Evolutionary conservation across 2,797 vertebrate genomes (phyloP).

Genomic region (Clarias platycephalus): DNA sequence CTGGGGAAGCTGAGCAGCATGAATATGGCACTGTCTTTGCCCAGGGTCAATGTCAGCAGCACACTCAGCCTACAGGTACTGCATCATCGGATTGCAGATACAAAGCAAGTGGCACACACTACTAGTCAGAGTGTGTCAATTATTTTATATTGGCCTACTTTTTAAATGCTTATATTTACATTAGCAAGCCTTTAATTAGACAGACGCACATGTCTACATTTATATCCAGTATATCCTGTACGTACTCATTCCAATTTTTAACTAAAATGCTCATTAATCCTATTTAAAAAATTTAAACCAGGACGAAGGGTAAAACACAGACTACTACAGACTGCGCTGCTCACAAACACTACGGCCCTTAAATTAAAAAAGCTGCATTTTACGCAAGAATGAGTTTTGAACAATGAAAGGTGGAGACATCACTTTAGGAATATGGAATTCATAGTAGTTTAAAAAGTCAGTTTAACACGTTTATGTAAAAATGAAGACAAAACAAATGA

Average conservation of each 20-base stretch:
- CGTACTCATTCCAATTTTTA: neutral
- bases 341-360: neutral
- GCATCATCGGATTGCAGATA: neutral
- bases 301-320: neutral
- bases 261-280: no score
- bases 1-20: constrained; percentile 58
- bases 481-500: no score
- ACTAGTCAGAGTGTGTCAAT: neutral
- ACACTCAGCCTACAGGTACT: constrained; percentile 68
- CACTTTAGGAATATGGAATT: neutral
- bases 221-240: no score
- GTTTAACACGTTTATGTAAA: neutral
- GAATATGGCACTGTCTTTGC: constrained; percentile 67
- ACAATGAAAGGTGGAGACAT: neutral
- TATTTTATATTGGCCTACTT: neutral
- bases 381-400: neutral
- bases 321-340: neutral
- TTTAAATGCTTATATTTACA: neutral
- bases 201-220: neutral
- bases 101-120: neutral
- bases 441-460: neutral
- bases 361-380: neutral
- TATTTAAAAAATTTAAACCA: neutral
- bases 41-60: constrained; percentile 65
- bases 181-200: neutral